Evolutionary conservation across 2,888 invertebrate genomes (phyloP).

Genomic region (Augochlorella aurata): DNA sequence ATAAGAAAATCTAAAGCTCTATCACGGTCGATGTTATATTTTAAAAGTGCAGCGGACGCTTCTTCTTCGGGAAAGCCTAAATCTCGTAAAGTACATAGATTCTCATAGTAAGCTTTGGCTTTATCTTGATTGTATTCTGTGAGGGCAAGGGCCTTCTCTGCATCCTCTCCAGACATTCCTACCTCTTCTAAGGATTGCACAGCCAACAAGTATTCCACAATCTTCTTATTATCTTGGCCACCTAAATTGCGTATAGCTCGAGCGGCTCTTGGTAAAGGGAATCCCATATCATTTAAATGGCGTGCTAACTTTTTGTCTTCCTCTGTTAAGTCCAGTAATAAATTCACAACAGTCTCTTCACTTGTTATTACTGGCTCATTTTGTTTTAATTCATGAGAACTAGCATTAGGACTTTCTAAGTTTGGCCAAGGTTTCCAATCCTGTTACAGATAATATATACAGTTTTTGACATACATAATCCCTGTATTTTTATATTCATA

Average conservation of each 20-base stretch:
- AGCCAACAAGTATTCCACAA: constrained; percentile 91
- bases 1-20: constrained; percentile 92
- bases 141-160: constrained; percentile 82
- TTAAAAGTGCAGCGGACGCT: constrained; percentile 88
- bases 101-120: constrained; percentile 82
- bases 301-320: constrained; percentile 86
- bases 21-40: constrained; percentile 91
- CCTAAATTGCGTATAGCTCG: constrained; percentile 88
- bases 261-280: constrained; percentile 90
- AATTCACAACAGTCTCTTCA: constrained; percentile 62
- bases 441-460: constrained; percentile 62
- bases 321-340: constrained; percentile 71
- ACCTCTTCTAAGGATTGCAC: constrained; percentile 83
- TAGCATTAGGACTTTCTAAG: constrained; percentile 73
- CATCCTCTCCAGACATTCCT: constrained; percentile 81
- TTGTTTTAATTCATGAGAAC: constrained; percentile 50
- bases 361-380: constrained; percentile 45
- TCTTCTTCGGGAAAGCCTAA: constrained; percentile 91
- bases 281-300: constrained; percentile 93
- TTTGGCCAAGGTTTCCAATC: constrained; percentile 80
- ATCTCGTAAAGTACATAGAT: constrained; percentile 89
- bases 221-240: constrained; percentile 93
- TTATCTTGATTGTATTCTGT: constrained; percentile 81
- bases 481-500: not conserved
- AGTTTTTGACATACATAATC: not conserved